Conservation (phyloP, 2,113 vertebrate genomes). For the Dasypus novemcinctus region DNA sequence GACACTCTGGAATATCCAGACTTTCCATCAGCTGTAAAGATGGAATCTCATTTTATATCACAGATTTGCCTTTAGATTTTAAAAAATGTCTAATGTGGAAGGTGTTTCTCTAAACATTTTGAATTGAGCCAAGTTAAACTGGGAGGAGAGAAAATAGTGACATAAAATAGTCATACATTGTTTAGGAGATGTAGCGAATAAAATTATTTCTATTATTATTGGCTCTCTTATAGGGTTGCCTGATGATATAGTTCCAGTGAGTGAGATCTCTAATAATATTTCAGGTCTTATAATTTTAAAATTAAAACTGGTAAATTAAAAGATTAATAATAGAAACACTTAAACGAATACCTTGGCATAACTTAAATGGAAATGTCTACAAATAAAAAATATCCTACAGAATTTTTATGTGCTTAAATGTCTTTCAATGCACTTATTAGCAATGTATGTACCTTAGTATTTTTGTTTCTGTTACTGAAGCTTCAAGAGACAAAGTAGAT, state of each 20-base stretch:
- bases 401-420: slow-evolving; percentile 48
- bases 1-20: not conserved
- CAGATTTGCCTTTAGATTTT: not conserved
- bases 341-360: not conserved
- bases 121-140: not conserved
- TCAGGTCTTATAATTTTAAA: slow-evolving; percentile 51
- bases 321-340: slow-evolving; percentile 37
- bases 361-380: slow-evolving; percentile 64
- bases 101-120: not conserved
- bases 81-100: not conserved
- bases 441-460: slow-evolving; percentile 11
- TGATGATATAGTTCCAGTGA: not conserved
- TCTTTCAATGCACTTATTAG: slow-evolving; percentile 54
- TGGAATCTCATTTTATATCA: not conserved
- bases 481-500: slow-evolving; percentile 37
- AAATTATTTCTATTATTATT: slow-evolving; percentile 2
- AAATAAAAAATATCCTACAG: slow-evolving; percentile 57
- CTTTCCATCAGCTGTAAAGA: not conserved
- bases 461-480: slow-evolving; percentile 15
- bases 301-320: slow-evolving; percentile 62
- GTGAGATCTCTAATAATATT: slow-evolving; percentile 58
- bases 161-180: not conserved
- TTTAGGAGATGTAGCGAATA: not conserved
- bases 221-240: slow-evolving; percentile 49
- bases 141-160: not conserved